These are phyloP conservation scores for Exephanes ischioxanthus DNA, from an alignment of 2,888 invertebrate genomes.

Conservation along the genomic window DNA sequence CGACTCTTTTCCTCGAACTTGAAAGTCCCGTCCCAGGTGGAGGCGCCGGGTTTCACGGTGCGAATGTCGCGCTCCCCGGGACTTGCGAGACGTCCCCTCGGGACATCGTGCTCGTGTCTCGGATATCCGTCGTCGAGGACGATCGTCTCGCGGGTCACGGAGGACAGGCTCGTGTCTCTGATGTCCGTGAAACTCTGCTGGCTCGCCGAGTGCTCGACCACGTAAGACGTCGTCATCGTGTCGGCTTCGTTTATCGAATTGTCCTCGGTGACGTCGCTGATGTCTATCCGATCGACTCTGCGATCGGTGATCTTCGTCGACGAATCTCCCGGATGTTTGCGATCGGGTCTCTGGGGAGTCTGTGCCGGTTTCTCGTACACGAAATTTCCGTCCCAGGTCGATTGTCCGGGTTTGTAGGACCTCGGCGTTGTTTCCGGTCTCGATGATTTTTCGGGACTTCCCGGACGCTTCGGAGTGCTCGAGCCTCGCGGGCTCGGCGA, in stretches of 20 bases:
- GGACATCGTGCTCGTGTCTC: constrained; percentile 39
- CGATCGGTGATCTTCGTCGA: constrained; percentile 60
- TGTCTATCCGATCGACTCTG: constrained; percentile 73
- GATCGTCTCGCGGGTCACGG: constrained; percentile 70
- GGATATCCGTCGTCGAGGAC: constrained; percentile 61
- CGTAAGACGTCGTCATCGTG: constrained; percentile 76
- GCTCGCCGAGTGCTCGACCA: constrained; percentile 80
- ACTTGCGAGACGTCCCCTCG: constrained; percentile 70
- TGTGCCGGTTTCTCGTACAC: constrained; percentile 84
- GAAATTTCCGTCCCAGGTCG: constrained; percentile 87
- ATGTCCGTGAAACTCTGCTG: constrained; percentile 77
- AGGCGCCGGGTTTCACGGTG: constrained; percentile 76
- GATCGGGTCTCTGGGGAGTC: constrained; percentile 63
- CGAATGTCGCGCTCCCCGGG: constrained; percentile 71
- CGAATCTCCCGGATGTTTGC: constrained; percentile 51
- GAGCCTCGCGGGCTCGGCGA: constrained; percentile 52
- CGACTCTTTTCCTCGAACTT: constrained; percentile 58
- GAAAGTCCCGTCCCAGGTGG: constrained; percentile 81
- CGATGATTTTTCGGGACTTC: constrained; percentile 59
- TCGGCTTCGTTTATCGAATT: constrained; percentile 81
- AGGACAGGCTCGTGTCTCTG: constrained; percentile 72
- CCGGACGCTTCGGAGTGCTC: constrained; percentile 66
- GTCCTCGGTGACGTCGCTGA: constrained; percentile 79
- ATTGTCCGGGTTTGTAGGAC: constrained; percentile 76
- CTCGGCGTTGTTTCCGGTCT: constrained; percentile 59